Conservation (phyloP, 2,797 vertebrate species). For the Parambassis ranga region DNA sequence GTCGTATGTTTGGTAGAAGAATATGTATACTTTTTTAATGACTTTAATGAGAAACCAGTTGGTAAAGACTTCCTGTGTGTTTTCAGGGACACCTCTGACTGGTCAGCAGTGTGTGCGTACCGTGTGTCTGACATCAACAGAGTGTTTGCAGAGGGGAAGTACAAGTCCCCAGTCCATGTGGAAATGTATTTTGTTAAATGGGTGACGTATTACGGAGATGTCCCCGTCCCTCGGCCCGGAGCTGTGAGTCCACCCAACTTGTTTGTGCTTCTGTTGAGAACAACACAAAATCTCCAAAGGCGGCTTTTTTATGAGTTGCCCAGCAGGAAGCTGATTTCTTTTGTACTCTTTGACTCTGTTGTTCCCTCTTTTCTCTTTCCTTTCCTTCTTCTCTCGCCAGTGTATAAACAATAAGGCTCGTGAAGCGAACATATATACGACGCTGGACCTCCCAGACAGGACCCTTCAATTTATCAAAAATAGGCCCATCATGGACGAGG, state of each 20-base stretch:
- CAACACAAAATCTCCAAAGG: slow-evolving; percentile 19
- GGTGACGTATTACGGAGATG: slow-evolving; percentile 77
- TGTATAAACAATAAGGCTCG: slow-evolving; percentile 73
- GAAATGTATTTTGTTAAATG: slow-evolving; percentile 78
- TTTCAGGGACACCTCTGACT: slow-evolving; percentile 75
- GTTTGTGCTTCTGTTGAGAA: slow-evolving; percentile 25
- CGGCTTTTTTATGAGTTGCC: slow-evolving; percentile 10
- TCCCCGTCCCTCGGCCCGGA: slow-evolving; percentile 82
- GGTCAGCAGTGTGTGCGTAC: slow-evolving; percentile 79
- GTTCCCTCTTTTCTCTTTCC: slow-evolving; percentile 30
- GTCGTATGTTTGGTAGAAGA: slow-evolving; percentile 67
- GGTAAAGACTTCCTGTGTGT: slow-evolving; percentile 9
- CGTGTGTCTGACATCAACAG: slow-evolving; percentile 64
- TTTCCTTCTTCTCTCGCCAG: slow-evolving; percentile 52
- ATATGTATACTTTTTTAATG: background rate
- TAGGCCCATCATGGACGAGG: slow-evolving; percentile 79
- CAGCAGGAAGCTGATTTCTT: slow-evolving; percentile 44
- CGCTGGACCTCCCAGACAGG: slow-evolving; percentile 78
- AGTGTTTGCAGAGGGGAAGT: slow-evolving; percentile 81
- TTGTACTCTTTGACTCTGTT: slow-evolving; percentile 32
- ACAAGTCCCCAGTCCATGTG: slow-evolving; percentile 71
- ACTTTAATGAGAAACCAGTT: slow-evolving; percentile 11
- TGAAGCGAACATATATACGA: slow-evolving; percentile 45
- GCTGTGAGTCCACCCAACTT: slow-evolving; percentile 75
- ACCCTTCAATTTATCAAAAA: slow-evolving; percentile 81